These are phyloP conservation scores for Xanthostigma xanthostigma DNA, from an alignment of 2,888 invertebrate genomes.

Conservation along the genomic window DNA sequence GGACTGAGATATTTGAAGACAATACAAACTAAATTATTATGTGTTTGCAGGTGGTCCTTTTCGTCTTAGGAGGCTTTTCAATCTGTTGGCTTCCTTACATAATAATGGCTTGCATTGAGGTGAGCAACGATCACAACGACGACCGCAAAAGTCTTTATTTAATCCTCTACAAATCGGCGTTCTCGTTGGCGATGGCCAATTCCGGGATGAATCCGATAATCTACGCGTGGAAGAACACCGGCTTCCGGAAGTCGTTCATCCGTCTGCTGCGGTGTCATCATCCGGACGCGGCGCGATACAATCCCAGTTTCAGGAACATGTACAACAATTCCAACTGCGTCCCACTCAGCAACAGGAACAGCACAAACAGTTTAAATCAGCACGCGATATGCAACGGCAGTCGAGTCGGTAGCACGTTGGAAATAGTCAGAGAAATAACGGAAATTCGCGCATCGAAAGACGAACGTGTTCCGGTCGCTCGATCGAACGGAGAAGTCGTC, in stretches of 20 bases:
- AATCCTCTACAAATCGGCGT: slow-evolving; percentile 45
- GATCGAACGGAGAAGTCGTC: too few relatives aligned
- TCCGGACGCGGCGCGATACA: too few relatives aligned
- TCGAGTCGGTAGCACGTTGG: too few relatives aligned
- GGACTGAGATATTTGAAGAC: too few relatives aligned
- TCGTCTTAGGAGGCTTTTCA: slow-evolving; percentile 65
- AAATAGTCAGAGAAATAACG: too few relatives aligned
- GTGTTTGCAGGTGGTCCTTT: slow-evolving; percentile 52
- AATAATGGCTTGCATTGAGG: slow-evolving; percentile 46
- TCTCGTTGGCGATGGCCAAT: slow-evolving; percentile 59
- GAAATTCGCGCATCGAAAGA: too few relatives aligned
- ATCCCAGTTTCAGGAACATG: too few relatives aligned
- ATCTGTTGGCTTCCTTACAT: slow-evolving; percentile 72
- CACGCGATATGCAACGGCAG: too few relatives aligned
- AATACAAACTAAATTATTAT: not conserved
- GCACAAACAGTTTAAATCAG: not conserved
- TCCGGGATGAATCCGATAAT: slow-evolving; percentile 70
- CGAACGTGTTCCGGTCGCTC: too few relatives aligned
- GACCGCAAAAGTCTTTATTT: slow-evolving; percentile 23
- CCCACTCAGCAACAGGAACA: not conserved
- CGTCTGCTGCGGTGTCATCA: slow-evolving; percentile 21
- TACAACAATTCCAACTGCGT: too few relatives aligned
- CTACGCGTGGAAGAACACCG: slow-evolving; percentile 74
- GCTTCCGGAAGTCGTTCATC: slow-evolving; percentile 57
- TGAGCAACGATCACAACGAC: slow-evolving; percentile 35